Percentiles rank a stretch among this genome's conserved stretches.
Conservation (phyloP, 2,113 vertebrate genomes). For the Cephalopterus ornatus region DNA sequence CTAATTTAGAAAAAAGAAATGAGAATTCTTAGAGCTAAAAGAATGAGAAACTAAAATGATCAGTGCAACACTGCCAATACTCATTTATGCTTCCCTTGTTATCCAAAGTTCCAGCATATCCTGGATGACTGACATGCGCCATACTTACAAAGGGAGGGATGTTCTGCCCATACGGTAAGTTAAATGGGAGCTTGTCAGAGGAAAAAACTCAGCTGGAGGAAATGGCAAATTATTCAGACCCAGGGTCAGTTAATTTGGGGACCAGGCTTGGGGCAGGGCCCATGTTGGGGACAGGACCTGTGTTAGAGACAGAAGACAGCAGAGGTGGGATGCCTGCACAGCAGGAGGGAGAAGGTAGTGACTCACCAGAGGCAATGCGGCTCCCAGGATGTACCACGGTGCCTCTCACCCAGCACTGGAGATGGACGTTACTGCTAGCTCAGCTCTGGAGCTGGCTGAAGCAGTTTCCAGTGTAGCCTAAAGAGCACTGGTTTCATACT, state of each 20-base stretch:
- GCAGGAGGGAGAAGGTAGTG: background rate
- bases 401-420: accelerated
- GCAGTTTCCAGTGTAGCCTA: background rate
- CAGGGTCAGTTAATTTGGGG: accelerated
- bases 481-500: background rate
- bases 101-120: background rate
- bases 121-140: background rate
- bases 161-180: background rate
- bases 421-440: background rate
- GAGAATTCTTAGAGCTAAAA: background rate
- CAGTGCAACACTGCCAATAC: background rate
- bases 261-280: background rate
- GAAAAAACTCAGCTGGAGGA: background rate
- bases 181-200: background rate
- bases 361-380: background rate
- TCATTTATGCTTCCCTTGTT: background rate
- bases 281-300: accelerated
- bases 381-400: background rate
- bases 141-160: background rate
- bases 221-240: background rate
- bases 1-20: background rate
- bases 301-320: background rate
- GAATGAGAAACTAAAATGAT: background rate
- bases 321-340: background rate
- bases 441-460: background rate